phyloP scores from a whole-genome alignment of 1,140 invertebrate species.

The Ladona fulva region DNA sequence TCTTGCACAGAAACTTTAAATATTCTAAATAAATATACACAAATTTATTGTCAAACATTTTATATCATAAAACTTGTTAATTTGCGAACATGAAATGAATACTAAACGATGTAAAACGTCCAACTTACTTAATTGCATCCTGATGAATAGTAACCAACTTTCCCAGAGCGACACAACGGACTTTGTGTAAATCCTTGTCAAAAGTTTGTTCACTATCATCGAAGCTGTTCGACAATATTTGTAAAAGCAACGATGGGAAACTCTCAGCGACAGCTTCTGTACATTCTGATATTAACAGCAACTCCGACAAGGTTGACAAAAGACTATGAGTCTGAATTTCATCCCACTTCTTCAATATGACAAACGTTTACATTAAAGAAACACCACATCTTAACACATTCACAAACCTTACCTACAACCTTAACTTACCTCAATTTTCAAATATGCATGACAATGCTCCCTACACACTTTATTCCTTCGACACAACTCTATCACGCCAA shows the following conservation, averaged over 20 bases:
- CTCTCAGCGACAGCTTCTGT: conserved; percentile 34
- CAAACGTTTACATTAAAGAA: neutral
- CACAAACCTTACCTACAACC: neutral
- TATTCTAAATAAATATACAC: no score
- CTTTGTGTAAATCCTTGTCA: conserved; percentile 13
- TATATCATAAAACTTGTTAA: no score
- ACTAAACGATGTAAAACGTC: no score
- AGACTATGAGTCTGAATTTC: neutral
- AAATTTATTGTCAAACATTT: no score
- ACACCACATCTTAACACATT: neutral
- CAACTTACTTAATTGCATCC: conserved; percentile 29
- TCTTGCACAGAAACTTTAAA: no score
- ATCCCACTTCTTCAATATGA: neutral
- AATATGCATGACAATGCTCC: neutral
- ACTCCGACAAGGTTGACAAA: neutral
- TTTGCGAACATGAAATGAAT: no score
- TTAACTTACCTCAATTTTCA: neutral
- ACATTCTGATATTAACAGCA: conserved; percentile 20
- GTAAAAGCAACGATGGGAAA: conserved; percentile 36
- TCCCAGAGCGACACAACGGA: conserved; percentile 37
- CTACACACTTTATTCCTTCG: neutral
- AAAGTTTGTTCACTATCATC: neutral
- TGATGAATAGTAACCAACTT: conserved; percentile 36
- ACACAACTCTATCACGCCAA: neutral
- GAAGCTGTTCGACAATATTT: conserved; percentile 29